Percentiles rank a stretch among this genome's conserved stretches.
phyloP scores from a whole-genome alignment of 1,140 invertebrate species.

The Reticulitermes speratus region DNA sequence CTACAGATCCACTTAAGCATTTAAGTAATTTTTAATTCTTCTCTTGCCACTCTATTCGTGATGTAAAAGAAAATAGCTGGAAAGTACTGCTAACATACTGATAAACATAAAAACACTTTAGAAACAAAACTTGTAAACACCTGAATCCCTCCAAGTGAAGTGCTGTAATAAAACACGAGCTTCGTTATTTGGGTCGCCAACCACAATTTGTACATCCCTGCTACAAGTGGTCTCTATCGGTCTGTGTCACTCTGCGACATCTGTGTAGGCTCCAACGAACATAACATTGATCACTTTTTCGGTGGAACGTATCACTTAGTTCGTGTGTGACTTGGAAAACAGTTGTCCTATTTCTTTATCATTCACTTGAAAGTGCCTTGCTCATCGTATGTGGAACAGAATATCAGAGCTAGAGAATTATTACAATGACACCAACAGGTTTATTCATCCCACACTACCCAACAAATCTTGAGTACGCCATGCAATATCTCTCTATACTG shows the following conservation, averaged over 20 bases:
- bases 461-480: not conserved
- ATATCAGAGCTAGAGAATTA: not conserved
- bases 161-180: too few relatives aligned
- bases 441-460: not conserved
- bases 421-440: not conserved
- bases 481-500: not conserved
- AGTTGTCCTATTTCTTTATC: not conserved
- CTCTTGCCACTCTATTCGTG: too few relatives aligned
- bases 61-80: too few relatives aligned
- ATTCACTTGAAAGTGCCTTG: not conserved
- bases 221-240: not conserved
- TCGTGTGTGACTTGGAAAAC: not conserved
- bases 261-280: not conserved
- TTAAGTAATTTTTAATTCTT: too few relatives aligned
- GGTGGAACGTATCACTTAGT: not conserved
- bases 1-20: too few relatives aligned
- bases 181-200: not conserved
- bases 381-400: too few relatives aligned
- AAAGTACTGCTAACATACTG: too few relatives aligned
- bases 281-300: not conserved
- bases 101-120: too few relatives aligned
- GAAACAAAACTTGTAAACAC: too few relatives aligned
- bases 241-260: not conserved
- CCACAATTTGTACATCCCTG: not conserved
- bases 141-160: too few relatives aligned